Base-by-base conservation (phyloP, 2,888 invertebrate genomes). In the Nasonia oneida region DNA sequence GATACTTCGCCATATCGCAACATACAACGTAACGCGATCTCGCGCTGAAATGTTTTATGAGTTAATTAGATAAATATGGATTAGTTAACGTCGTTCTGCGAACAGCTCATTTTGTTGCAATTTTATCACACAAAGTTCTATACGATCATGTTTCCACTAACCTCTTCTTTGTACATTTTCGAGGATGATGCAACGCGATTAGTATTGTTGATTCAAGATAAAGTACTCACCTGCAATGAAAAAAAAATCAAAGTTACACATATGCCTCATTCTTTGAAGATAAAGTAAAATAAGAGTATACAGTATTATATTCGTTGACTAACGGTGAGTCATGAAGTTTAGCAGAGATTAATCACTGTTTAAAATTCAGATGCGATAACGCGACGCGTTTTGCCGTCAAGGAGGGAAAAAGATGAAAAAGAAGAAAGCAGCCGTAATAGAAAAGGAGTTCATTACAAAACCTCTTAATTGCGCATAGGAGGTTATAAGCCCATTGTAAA, bases 401-500 rank as follows among this genome's bases (percentile, higher is more conserved):
- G 8, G n/a, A 61, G 23, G n/a, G 23, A n/a, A 23, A 8, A 53
- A 23, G 2, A 23, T 14, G 33, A 67, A 67, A 15, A 67, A 67
- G 57, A 61, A 61, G 57, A 61, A 61, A 61, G 57, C 57, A 61
- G 23, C 33, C 5, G 12, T 23, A 29, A 67, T 33, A 61, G 47
- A 75, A 81, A 75, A 71, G 18, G n/a, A n/a, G 42, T 57, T 53
- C 37, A 75, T 76, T 71, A 67, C 70, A 61, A 77, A 76, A 70
- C 23, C 61, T 74, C 37, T 67, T 67, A 64, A 86, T 86, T 76
- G 53, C 29, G 6, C 76, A 67, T 83, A 78, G 57, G 42, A 78
- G 57, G 42, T 80, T 77, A 53, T 80, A 42, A 73, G 71, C 23
- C 71, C 64, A 86, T 81, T 83, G 76, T 86, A 86, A 76, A 83